Percentiles rank a stretch among this genome's conserved stretches.
Evolutionary conservation across 2,797 vertebrate species (phyloP).

Genomic region (Acropternis orthonyx): DNA sequence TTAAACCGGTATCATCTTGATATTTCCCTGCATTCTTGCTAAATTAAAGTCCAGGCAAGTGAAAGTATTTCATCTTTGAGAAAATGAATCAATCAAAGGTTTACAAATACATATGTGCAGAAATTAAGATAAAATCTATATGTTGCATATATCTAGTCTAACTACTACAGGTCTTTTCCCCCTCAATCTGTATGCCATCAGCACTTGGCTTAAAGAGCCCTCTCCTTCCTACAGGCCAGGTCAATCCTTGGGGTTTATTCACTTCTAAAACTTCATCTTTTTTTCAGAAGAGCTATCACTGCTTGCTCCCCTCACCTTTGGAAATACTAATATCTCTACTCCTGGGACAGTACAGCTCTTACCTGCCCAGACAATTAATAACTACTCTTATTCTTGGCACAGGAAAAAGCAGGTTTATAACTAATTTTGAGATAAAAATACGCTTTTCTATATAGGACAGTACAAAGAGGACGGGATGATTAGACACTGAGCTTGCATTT

Average conservation of each 20-base stretch:
- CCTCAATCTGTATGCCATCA: background rate
- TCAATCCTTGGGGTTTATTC: background rate
- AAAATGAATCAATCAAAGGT: background rate
- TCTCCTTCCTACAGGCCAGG: background rate
- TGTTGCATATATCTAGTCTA: background rate
- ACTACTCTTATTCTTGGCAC: background rate
- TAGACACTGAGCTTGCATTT: background rate
- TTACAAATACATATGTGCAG: background rate
- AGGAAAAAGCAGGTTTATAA: background rate
- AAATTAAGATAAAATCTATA: background rate
- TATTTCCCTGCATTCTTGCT: background rate
- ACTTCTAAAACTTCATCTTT: background rate
- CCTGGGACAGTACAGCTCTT: background rate
- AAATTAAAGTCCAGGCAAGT: background rate
- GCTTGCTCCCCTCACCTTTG: background rate
- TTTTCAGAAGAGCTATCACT: background rate
- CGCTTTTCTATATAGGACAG: background rate
- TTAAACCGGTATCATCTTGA: background rate
- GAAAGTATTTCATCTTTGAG: background rate
- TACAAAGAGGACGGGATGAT: background rate
- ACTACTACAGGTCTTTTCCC: background rate
- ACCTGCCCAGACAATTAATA: background rate
- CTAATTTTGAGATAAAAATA: background rate
- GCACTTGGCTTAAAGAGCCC: background rate
- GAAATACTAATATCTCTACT: background rate